A percentile compares a stretch with the other conserved stretches of the same genome.
phyloP scores from a whole-genome alignment of 2,113 vertebrate genomes.

The Xenotilapia longispinis region DNA sequence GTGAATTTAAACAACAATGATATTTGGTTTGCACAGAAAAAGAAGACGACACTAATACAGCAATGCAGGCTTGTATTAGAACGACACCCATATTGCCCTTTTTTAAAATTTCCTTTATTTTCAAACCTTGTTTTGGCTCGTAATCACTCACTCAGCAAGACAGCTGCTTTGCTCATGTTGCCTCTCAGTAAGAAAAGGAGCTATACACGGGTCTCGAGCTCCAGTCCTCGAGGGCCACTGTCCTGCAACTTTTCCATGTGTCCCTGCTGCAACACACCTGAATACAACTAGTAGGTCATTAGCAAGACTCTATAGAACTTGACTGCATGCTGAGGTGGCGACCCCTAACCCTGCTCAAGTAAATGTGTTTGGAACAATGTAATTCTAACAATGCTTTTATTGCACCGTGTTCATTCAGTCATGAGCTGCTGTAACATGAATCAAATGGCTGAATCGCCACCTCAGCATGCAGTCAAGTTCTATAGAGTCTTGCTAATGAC shows the following conservation, averaged over 20 bases:
- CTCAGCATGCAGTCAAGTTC: not conserved
- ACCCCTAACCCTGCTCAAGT: not conserved
- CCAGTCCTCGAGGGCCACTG: not conserved
- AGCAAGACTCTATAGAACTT: not conserved
- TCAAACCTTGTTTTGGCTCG: not conserved
- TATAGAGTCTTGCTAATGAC: not conserved
- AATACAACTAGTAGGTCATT: not conserved
- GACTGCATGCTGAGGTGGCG: not conserved
- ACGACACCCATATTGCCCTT: not conserved
- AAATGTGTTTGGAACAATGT: not conserved
- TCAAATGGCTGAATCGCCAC: not conserved
- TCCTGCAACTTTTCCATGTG: not conserved
- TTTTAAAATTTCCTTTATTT: rapidly evolving
- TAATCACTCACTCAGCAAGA: not conserved
- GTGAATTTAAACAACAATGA: not conserved
- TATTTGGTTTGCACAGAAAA: not conserved
- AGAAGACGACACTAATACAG: not conserved
- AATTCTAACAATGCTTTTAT: not conserved
- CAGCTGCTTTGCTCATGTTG: not conserved
- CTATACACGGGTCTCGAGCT: rapidly evolving
- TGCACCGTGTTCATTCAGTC: not conserved
- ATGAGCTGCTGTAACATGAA: not conserved
- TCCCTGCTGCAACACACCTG: not conserved
- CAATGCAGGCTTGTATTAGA: not conserved
- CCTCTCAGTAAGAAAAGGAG: not conserved